Conservation (phyloP, 1,140 invertebrate genomes). For the Helicorthomorpha holstii region DNA sequence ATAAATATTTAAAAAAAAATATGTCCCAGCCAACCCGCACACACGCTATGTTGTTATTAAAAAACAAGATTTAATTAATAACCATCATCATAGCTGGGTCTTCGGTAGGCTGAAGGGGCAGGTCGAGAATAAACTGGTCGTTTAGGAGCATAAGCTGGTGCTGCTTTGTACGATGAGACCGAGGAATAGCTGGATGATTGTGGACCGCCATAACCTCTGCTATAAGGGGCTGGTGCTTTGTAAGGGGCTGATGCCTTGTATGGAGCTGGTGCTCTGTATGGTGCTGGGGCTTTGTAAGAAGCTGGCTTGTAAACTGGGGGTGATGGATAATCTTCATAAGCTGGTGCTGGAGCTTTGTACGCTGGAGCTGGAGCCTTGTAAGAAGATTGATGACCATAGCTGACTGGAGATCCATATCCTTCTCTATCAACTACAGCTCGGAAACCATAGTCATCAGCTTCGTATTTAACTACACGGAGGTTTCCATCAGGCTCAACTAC, state of each 20-base stretch:
- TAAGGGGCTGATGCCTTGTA: not conserved
- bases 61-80: too few species aligned
- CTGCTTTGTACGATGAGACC: not conserved
- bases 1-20: too few species aligned
- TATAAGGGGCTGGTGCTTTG: not conserved
- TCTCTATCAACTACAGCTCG: slow-evolving; percentile 13
- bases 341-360: slow-evolving; percentile 1
- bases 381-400: not conserved
- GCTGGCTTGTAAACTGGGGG: not conserved
- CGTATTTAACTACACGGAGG: slow-evolving; percentile 13
- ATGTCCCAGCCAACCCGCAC: too few species aligned
- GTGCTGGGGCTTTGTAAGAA: not conserved
- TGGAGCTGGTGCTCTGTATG: not conserved
- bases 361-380: not conserved
- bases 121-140: not conserved
- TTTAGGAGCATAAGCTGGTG: not conserved
- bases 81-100: too few species aligned
- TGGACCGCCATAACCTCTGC: too few species aligned
- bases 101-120: not conserved
- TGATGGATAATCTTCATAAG: not conserved
- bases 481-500: slow-evolving; percentile 13
- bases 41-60: too few species aligned
- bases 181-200: too few species aligned
- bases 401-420: not conserved
- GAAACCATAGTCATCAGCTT: slow-evolving; percentile 14